Evolutionary conservation across 2,113 vertebrate species (phyloP), one percentile per base, ranked within the genome.

Genomic region (Percina caprodes): DNA sequence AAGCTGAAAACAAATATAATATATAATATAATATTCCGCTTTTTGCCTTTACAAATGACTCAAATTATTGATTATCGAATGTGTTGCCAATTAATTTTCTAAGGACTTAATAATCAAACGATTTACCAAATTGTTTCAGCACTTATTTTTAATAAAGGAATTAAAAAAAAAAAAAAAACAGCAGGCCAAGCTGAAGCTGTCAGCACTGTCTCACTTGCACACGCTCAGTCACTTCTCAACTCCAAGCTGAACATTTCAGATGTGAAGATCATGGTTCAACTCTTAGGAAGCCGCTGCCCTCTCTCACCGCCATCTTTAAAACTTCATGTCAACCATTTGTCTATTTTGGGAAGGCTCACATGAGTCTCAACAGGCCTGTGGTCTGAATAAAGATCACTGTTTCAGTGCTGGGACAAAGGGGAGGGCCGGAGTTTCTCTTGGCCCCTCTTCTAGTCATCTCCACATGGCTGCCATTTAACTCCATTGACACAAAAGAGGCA

Each of bases 301-400:
- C 72, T 66, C 39, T 62, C 70, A 2, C 69, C 58, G 45, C 84
- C 84, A 85, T 91, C 86, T 91, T 90, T 79, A 84, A 39, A 85
- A 89, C 83, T 86, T 85, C 83, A 80, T 89, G 85, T 92, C 88
- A 83, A 90, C 77, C 86, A 88, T 86, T 87, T 86, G 86, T 93
- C 91, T 92, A 93, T 93, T 93, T 93, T 87, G 80, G 91, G 90
- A 92, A 67, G 39, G 89, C 90, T 94, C 92, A 95, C 93, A 94
- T 93, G 89, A 92, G 84, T 60, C 87, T 91, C 84, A 79, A 90
- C 91, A 89, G 92, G 88, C 85, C 88, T 80, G 74, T 73, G 74
- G 90, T 83, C 83, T 93, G 93, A 93, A 93, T 93, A 90, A 92
- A 92, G 90, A 91, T 86, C 86, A 91, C 86, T 79, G 88, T 92